These are phyloP conservation scores for Tyrophagus putrescentiae DNA, from an alignment of 1,140 invertebrate species.

Conservation along the genomic window DNA sequence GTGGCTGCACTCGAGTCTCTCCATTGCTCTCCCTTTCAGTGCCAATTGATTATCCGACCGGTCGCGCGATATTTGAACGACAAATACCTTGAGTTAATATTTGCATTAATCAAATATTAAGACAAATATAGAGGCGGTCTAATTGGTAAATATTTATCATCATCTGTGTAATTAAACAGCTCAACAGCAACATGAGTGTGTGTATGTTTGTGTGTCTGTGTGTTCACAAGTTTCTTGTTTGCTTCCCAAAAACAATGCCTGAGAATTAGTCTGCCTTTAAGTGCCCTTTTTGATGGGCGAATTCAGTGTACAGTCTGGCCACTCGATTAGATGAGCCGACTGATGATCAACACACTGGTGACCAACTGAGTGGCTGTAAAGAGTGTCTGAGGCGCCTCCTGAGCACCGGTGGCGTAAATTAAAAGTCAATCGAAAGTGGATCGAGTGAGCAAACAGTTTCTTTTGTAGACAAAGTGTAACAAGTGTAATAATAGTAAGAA, in stretches of 20 bases:
- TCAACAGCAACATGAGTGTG: background rate
- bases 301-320: too few relatives aligned
- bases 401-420: too few relatives aligned
- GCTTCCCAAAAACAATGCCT: background rate
- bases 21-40: too few relatives aligned
- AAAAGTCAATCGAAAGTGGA: conserved; percentile 3
- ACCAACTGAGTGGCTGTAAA: too few relatives aligned
- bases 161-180: background rate
- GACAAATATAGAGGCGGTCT: background rate
- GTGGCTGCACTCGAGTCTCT: too few relatives aligned
- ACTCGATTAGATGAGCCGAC: too few relatives aligned
- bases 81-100: conserved; percentile 20
- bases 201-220: background rate
- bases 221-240: background rate
- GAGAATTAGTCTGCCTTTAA: background rate
- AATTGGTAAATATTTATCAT: conserved; percentile 18
- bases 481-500: conserved; percentile 10
- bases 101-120: conserved; percentile 20
- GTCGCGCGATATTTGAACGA: conserved; percentile 1
- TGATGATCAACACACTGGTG: too few relatives aligned
- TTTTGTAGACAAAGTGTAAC: conserved; percentile 1
- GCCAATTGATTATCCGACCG: too few relatives aligned
- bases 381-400: too few relatives aligned
- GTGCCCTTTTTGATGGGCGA: too few relatives aligned
- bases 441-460: conserved; percentile 12